Base-by-base conservation (phyloP, 1,140 invertebrate genomes). In the Bradynema listronoti region DNA sequence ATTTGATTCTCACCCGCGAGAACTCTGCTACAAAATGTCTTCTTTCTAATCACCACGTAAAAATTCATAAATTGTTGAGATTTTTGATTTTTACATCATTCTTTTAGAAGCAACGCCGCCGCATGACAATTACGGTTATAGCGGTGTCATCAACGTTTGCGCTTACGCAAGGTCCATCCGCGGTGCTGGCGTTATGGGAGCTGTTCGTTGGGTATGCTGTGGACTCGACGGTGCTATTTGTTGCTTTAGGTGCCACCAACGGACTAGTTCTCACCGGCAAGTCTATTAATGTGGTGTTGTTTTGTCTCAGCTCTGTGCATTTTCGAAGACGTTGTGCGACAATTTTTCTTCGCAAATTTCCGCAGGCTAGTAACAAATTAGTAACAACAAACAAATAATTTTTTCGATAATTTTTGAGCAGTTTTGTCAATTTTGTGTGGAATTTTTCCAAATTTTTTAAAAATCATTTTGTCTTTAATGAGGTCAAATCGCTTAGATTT, bases 141-240 rank as follows among this genome's bases (percentile, higher is more conserved):
- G 57, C 73, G 0, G 78, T 77, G 53, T 71, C 73, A 5, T 53
- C 65, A 3, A 75, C 66, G 39, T 78, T 77, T 51, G 75, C 74
- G 14, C 25, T 78, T 1, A 77, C 74, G 14, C 74, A 77, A 57
- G 74, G 75, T 7, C 74, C 74, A 22, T 77, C 74, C 6, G 75
- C 74, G n/a, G 61, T 77, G 9, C 64, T 78, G 58, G 67, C 62
- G 2, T 32, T 77, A n/a, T 71, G 65, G 58, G 74, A 77, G 45
- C 55, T 78, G 9, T 55, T 78, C 5, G 62, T 61, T 3, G 68
- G 65, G n/a, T 76, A 75, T 55, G 45, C 58, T 22, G 57, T 61
- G 22, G 27, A 68, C 27, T 32, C 51, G 46, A 7, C 11, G 9
- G 25, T 34, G 22, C 45, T 71, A 16, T 70, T 57, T 51, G 39